Evolutionary conservation across 1,140 invertebrate species (phyloP), one percentile per base, ranked within the genome.

Genomic region (Meloidogyne chitwoodi): DNA sequence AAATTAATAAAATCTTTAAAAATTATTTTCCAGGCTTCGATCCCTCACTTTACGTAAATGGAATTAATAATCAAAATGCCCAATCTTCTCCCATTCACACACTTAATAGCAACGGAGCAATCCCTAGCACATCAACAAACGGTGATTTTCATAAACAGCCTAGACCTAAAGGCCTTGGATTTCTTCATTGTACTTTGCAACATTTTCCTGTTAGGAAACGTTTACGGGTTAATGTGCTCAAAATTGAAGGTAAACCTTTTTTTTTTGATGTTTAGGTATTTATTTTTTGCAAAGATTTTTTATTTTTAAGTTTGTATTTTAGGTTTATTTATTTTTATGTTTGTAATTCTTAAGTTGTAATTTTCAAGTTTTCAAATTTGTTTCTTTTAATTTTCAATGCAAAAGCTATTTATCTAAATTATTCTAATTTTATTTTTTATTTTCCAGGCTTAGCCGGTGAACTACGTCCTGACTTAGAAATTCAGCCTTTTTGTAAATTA

Each of bases 171-270:
- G 85, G 85, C 5, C 75, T 86, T 26, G 85, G 85, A 10, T 78
- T 87, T 1, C 75, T 86, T 24, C 81, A 87, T 62, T 86, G 81
- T 73, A 80, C 85, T 0, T 63, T 87, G 3, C 84, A 85, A 62
- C 84, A 87, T 56, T 86, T 86, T 72, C 86, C 85, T 0, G 86
- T 87, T n/a, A 68, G 85, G 61, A 87, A 87, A 76, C 69, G 85
- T 22, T 73, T 86, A 22, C 75, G 86, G 0, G 83, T 87, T 11
- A 75, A 75, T 26, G 78, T 86, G 19, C 71, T 87, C 1, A 86
- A 86, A 69, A 86, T 85, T 61, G 85, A 87, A 79, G 86, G 84
- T 83, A 22, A 71, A 16, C 5, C 10, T 24, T 24, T 2, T 63
- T 22, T 26, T 63, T 2, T 22, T 63, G 6, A 22, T 2, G n/a